Evolutionary conservation across 2,888 invertebrate species (phyloP), one percentile per base, ranked within the genome.

Genomic region (Coelinius sp.): DNA sequence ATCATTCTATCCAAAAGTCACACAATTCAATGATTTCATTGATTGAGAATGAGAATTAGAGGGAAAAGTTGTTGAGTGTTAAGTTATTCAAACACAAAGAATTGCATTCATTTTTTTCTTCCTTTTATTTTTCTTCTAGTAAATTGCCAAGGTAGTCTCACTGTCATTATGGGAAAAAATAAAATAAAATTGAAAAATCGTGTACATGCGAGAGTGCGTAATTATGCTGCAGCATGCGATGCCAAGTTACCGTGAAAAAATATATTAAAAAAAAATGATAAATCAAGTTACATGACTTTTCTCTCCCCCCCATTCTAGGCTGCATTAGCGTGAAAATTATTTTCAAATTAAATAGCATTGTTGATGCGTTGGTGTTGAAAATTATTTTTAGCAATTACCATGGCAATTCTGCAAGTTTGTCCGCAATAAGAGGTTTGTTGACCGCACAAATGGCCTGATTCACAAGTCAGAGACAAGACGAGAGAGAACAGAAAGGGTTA

Each of bases 381-480:
- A 38, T 62, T 71, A 71, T 71, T 71, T 71, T 71, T 71, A 71
- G 67, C 31, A n/a, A 59, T 62, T 71, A 22, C 52, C 25, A 41
- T 62, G 27, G 71, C 38, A 63, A 71, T 71, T 52, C 17, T 52
- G 20, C 41, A 62, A 62, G 63, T 71, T 71, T 67, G 66, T 20
- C 41, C 52, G 67, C 66, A 59, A 68, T 62, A 27, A 70, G 35
- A 68, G 52, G 71, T 71, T 71, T 71, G 71, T 67, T 71, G 71
- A 71, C 71, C 71, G 67, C 12, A 8, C 46, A 49, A 6, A 5
- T 24, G 53, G 62, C 67, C 71, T 68, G 63, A 52, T 71, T 71
- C 62, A 62, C 46, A 31, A 65, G 49, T 70, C 17, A 31, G 27
- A 46, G 31, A 62, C n/a, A 62, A 35, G 14, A 59, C 31, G 31